phyloP scores from a whole-genome alignment of 2,888 invertebrate species.

The Smittia aterrima region DNA sequence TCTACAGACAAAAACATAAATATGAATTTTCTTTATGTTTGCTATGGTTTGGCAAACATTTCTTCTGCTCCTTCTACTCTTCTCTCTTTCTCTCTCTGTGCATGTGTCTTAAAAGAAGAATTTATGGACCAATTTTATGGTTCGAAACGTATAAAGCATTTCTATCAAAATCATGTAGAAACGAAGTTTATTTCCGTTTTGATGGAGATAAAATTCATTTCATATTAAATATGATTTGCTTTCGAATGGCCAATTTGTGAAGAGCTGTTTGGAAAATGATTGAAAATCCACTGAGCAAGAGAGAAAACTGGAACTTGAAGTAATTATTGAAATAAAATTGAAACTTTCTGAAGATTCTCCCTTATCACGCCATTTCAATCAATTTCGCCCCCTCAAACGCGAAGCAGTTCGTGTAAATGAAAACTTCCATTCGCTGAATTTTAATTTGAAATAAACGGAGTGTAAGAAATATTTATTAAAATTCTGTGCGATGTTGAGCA shows the following conservation, averaged over 20 bases:
- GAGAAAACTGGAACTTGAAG: neutral
- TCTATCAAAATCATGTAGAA: neutral
- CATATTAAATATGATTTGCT: conserved; percentile 14
- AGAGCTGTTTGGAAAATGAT: conserved; percentile 5
- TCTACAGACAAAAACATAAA: conserved; percentile 26
- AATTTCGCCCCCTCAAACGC: neutral
- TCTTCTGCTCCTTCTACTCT: neutral
- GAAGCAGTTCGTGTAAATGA: neutral
- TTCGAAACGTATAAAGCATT: neutral
- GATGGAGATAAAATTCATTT: conserved; percentile 8
- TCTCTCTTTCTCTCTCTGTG: neutral
- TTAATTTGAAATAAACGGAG: conserved; percentile 28
- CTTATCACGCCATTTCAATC: neutral
- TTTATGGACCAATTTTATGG: conserved; percentile 29
- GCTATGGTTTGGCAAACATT: neutral
- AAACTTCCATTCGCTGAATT: conserved; percentile 4
- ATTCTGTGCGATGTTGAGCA: neutral
- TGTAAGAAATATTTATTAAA: conserved; percentile 29
- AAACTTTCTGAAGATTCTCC: neutral
- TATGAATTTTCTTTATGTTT: conserved; percentile 19
- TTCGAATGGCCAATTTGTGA: neutral
- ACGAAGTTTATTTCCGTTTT: conserved; percentile 13
- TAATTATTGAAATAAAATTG: no score
- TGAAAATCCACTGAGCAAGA: neutral
- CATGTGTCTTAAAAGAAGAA: conserved; percentile 7